phyloP scores from a whole-genome alignment of 1,140 invertebrate species.

The Zaprionus lachaisei region DNA sequence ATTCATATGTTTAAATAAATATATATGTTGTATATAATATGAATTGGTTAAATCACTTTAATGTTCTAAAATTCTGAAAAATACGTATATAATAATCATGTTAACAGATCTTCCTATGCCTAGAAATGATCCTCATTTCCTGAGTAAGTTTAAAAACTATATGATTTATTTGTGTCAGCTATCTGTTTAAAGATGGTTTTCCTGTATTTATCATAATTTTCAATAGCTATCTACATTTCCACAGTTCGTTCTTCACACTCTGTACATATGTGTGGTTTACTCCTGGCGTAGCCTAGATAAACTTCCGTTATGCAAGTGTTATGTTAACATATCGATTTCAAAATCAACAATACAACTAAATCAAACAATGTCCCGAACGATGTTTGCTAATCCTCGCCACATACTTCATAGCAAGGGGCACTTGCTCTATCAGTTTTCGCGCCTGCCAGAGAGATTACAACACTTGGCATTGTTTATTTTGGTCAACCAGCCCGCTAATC shows the following conservation, averaged over 20 bases:
- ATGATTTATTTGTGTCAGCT: not conserved
- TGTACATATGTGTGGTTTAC: constrained; percentile 8
- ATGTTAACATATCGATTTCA: constrained; percentile 66
- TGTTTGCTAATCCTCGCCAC: constrained; percentile 54
- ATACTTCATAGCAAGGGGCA: constrained; percentile 21
- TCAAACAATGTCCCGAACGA: constrained; percentile 28
- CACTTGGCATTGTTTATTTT: constrained; percentile 72
- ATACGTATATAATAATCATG: too few relatives aligned
- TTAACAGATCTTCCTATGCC: too few relatives aligned
- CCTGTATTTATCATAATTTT: not conserved
- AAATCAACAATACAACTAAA: constrained; percentile 58
- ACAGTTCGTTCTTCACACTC: constrained; percentile 10
- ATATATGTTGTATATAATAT: too few relatives aligned
- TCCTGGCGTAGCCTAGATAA: constrained; percentile 16
- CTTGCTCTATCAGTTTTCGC: constrained; percentile 64
- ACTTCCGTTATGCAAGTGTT: constrained; percentile 62
- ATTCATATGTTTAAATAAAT: too few relatives aligned
- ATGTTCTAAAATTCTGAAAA: too few relatives aligned
- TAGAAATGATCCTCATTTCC: too few relatives aligned
- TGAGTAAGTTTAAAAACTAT: not conserved
- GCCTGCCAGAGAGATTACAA: constrained; percentile 65
- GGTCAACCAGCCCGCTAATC: constrained; percentile 59
- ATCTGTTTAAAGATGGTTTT: not conserved
- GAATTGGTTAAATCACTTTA: too few relatives aligned
- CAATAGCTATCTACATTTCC: not conserved